These are phyloP conservation scores for Pseudocheirus occidentalis DNA, from an alignment of 2,797 vertebrate species.

Conservation along the genomic window DNA sequence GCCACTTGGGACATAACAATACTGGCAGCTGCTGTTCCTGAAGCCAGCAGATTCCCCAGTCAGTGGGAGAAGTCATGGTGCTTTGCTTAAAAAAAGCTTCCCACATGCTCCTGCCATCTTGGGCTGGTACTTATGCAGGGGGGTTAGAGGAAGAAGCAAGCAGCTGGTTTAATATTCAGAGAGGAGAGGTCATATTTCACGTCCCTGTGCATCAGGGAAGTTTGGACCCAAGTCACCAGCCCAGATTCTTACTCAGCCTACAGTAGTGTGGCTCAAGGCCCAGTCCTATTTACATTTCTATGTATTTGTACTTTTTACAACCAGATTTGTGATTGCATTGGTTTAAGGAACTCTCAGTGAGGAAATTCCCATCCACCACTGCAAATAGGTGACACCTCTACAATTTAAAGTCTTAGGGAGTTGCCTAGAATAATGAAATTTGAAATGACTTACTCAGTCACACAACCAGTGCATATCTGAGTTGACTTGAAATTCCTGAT, in stretches of 20 bases:
- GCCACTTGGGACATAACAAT: background rate
- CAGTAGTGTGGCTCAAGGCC: background rate
- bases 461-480: background rate
- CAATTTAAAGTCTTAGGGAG: background rate
- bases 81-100: constrained; percentile 28
- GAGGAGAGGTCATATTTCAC: background rate
- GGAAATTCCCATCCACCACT: background rate
- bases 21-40: background rate
- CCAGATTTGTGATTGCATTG: background rate
- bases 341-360: background rate
- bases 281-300: background rate
- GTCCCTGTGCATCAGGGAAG: background rate
- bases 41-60: constrained; percentile 16
- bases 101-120: background rate
- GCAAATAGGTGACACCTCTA: background rate
- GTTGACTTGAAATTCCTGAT: background rate
- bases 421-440: background rate
- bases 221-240: background rate
- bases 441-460: background rate
- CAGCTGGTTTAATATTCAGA: constrained; percentile 6
- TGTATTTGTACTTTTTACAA: background rate
- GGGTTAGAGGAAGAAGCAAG: background rate
- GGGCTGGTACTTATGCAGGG: background rate
- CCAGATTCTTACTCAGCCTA: background rate
- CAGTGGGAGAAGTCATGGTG: background rate